A percentile compares a stretch with the other conserved stretches of the same genome.
Evolutionary conservation across 37 sponge, comb jelly and placozoan genomes (phyloP).

Genomic region (Eunapius fragilis): DNA sequence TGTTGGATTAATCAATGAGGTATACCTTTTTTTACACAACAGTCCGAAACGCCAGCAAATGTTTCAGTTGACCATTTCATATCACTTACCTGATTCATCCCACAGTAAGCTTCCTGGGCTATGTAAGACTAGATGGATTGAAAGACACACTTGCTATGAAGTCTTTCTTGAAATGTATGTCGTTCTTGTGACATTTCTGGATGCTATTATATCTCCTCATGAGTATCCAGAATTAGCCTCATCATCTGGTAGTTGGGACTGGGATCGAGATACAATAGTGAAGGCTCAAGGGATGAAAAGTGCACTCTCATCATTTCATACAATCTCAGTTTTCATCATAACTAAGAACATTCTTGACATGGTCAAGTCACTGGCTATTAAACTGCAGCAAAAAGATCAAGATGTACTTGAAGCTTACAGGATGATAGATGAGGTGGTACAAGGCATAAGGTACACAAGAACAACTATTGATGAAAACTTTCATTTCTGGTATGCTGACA

Average conservation of each 20-base stretch:
- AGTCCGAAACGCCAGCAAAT: constrained; percentile 49
- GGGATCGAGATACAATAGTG: too few relatives aligned
- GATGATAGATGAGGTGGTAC: constrained; percentile 34
- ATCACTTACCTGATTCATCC: constrained; percentile 20
- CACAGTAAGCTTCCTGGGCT: constrained; percentile 58
- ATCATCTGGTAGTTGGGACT: too few relatives aligned
- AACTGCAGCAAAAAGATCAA: constrained; percentile 49
- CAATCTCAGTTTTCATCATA: constrained; percentile 33
- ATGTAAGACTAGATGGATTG: constrained; percentile 57
- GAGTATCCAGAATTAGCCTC: too few relatives aligned
- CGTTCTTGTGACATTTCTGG: constrained; percentile 31
- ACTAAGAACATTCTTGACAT: constrained; percentile 46
- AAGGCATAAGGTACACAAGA: constrained; percentile 15
- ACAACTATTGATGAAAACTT: constrained; percentile 35
- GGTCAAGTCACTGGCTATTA: constrained; percentile 36
- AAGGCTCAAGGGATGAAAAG: too few relatives aligned
- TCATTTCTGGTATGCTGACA: constrained; percentile 44
- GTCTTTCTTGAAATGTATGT: constrained; percentile 44
- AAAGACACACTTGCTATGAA: constrained; percentile 58
- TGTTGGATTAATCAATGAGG: constrained; percentile 41
- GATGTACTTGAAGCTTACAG: constrained; percentile 33
- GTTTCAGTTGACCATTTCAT: constrained; percentile 30
- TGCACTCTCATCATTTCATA: constrained; percentile 55
- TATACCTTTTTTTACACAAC: constrained; percentile 41
- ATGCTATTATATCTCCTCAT: too few relatives aligned